Evolutionary conservation across 2,113 vertebrate genomes (phyloP), one percentile per base, ranked within the genome.

Genomic region (Xiphophorus couchianus): DNA sequence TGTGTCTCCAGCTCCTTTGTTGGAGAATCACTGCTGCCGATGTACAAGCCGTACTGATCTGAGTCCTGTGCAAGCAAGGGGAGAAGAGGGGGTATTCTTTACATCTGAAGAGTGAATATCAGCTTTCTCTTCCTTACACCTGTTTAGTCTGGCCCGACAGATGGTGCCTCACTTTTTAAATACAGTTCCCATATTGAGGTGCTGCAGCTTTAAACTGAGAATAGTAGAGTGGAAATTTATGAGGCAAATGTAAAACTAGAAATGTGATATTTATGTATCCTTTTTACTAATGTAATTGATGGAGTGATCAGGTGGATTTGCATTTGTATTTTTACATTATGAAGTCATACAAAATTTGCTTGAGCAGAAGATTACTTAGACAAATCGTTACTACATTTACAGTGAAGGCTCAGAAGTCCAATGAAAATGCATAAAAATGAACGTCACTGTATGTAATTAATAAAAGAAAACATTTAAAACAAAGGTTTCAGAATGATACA

Each of bases 61-160:
- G 66, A n/a, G 54, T 76, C 5, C 69, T 68, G 69, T 72, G 70
- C 28, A 5, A 48, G 73, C 35, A 63, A 11, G 5, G 1, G 82
- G 67, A 78, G 63, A 82, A 48, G 64, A 82, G 77, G 44, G 60
- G 68, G 64, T 62, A 11, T 76, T 58, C 74, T 83, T 77, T 75
- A 71, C 72, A 62, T 82, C 63, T 35, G 28, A 22, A 19, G 30
- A 70, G 14, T 13, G 17, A 62, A 76, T 82, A 31, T 69, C 54
- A 60, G 39, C 65, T 77, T 84, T 82, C 69, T 76, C 61, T 68
- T 77, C 72, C 73, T 67, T 76, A 69, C 86, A 88, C 84, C 86
- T 88, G 83, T 74, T 87, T 69, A 62, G 66, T 73, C n/a, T 79
- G 64, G 77, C 67, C 78, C 35, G 73, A 64, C 82, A 85, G 88